These are phyloP conservation scores for Xyrichtys novacula DNA, from an alignment of 2,797 vertebrate genomes.

Conservation along the genomic window DNA sequence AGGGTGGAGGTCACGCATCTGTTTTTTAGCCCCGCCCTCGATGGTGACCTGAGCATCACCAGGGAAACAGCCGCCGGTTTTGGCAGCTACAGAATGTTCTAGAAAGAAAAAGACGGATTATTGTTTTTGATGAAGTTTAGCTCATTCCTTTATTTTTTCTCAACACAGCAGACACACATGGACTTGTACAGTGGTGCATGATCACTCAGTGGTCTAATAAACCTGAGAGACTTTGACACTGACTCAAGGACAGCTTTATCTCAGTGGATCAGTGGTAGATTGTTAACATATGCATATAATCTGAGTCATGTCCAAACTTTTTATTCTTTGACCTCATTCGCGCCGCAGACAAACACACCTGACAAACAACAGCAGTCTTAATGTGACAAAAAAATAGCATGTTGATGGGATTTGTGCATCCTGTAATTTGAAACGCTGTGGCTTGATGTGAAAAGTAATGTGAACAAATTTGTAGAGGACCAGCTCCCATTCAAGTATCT, in stretches of 20 bases:
- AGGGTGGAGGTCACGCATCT: constrained; percentile 86
- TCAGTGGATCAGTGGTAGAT: constrained; percentile 52
- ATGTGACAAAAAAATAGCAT: neutral
- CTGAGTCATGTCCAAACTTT: constrained; percentile 36
- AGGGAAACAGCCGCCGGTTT: constrained; percentile 97
- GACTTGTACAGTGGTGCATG: constrained; percentile 14
- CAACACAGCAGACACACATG: constrained; percentile 3
- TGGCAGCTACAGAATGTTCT: constrained; percentile 98
- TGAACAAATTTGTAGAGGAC: too few relatives aligned
- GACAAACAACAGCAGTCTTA: neutral
- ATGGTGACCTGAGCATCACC: constrained; percentile 86
- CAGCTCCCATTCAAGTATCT: too few relatives aligned
- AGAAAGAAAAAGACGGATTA: constrained; percentile 35
- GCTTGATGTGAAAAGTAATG: too few relatives aligned
- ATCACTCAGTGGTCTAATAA: constrained; percentile 63
- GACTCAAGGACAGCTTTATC: constrained; percentile 70
- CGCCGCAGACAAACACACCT: constrained; percentile 11
- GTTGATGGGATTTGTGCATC: too few relatives aligned
- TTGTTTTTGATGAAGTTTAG: neutral
- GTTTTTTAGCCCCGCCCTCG: constrained; percentile 85
- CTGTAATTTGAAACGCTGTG: too few relatives aligned
- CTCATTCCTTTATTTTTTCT: neutral
- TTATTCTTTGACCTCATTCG: constrained; percentile 13
- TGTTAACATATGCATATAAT: constrained; percentile 57
- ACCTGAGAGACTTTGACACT: constrained; percentile 73